phyloP scores from a whole-genome alignment of 2,113 vertebrate species.

The Tragelaphus strepsiceros region DNA sequence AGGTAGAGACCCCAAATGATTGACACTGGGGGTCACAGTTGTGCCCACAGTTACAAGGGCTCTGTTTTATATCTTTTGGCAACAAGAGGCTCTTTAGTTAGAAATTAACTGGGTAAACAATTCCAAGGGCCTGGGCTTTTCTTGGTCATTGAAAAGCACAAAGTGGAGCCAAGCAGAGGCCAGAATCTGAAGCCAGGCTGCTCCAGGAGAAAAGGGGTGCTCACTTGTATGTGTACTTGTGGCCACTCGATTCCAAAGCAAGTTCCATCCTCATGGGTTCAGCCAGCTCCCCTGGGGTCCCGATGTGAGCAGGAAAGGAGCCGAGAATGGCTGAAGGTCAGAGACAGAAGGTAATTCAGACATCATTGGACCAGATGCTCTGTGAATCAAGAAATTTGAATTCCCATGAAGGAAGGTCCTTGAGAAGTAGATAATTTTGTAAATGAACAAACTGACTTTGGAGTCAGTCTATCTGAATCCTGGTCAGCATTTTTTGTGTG shows the following conservation, averaged over 20 bases:
- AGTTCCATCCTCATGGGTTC: neutral
- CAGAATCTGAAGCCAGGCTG: neutral
- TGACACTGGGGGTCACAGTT: constrained; percentile 52
- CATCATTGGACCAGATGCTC: neutral
- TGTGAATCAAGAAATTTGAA: neutral
- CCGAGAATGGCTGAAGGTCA: neutral
- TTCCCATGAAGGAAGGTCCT: neutral
- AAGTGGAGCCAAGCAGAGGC: neutral
- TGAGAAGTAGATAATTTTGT: neutral
- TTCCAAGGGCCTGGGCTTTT: neutral
- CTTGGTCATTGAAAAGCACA: neutral
- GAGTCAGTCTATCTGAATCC: neutral
- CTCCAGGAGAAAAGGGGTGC: neutral
- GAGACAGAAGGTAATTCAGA: neutral
- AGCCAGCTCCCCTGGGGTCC: neutral
- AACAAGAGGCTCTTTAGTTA: constrained; percentile 64
- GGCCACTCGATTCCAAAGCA: neutral
- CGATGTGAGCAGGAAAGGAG: neutral
- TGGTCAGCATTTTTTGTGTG: neutral
- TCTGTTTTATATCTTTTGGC: constrained; percentile 18
- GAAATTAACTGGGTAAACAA: constrained; percentile 58
- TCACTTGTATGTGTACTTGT: neutral
- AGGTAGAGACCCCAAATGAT: constrained; percentile 6
- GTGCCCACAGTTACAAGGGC: neutral
- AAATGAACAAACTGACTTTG: neutral